Evolutionary conservation across 2,113 vertebrate species (phyloP).

Genomic region (Engystomops pustulosus): DNA sequence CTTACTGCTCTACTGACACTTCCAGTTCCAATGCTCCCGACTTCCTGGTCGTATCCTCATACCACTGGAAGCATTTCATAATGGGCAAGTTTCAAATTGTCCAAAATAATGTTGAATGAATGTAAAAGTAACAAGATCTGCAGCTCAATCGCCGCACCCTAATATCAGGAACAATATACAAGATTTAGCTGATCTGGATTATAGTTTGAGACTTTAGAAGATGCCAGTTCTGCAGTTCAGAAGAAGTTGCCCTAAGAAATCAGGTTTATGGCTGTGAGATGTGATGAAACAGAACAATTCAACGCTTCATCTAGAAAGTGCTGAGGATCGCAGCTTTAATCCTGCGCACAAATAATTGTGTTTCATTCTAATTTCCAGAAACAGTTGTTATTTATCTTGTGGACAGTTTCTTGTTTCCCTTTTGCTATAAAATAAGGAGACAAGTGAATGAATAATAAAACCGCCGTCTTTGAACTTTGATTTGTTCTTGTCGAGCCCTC

Average conservation of each 20-base stretch:
- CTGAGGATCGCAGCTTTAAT: constrained; percentile 31
- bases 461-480: constrained; percentile 17
- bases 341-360: constrained; percentile 9
- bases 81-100: neutral
- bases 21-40: too few species aligned
- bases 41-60: too few species aligned
- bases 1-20: too few species aligned
- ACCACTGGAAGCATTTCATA: too few species aligned
- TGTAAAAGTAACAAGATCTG: neutral
- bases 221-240: neutral
- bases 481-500: constrained; percentile 22
- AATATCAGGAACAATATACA: neutral
- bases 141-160: neutral
- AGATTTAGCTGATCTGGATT: neutral
- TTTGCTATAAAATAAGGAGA: neutral
- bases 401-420: neutral
- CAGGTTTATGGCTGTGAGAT: constrained; percentile 1
- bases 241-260: neutral
- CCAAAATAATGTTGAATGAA: neutral
- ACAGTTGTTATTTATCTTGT: constrained; percentile 7
- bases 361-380: constrained; percentile 39
- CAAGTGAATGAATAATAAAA: constrained; percentile 29
- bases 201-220: neutral
- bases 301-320: constrained; percentile 18
- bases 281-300: constrained; percentile 8